Evolutionary conservation across 2,797 vertebrate species (phyloP).

Genomic region (Linurgus olivaceus): DNA sequence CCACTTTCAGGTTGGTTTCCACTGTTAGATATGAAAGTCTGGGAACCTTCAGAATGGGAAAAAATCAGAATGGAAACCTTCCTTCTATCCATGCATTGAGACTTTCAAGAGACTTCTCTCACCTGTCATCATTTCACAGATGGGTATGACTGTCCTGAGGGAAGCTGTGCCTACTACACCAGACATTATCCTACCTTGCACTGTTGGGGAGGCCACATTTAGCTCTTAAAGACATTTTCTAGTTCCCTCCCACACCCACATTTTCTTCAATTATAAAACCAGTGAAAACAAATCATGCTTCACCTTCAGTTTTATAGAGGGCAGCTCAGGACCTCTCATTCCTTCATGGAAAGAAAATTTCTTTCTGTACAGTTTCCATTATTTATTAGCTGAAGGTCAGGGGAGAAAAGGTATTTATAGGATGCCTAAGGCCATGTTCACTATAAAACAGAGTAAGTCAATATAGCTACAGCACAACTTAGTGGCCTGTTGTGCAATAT

Average conservation of each 20-base stretch:
- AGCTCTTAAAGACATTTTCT: not conserved
- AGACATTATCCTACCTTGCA: not conserved
- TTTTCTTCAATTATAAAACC: constrained; percentile 50
- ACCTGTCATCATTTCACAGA: constrained; percentile 3
- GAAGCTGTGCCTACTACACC: not conserved
- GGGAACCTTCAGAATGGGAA: not conserved
- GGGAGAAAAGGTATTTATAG: constrained; percentile 73
- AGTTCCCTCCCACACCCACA: not conserved
- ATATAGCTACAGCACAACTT: constrained; percentile 19
- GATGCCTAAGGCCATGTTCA: constrained; percentile 72
- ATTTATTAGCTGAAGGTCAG: constrained; percentile 71
- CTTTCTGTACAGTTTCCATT: constrained; percentile 67
- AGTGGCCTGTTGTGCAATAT: constrained; percentile 12
- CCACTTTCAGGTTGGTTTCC: not conserved
- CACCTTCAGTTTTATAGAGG: constrained; percentile 62
- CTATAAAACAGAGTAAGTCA: constrained; percentile 65
- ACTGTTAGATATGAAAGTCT: not conserved
- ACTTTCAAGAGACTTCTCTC: not conserved
- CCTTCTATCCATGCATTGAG: not conserved
- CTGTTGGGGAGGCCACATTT: not conserved
- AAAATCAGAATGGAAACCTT: not conserved
- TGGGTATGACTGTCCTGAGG: not conserved
- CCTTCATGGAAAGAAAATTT: constrained; percentile 70
- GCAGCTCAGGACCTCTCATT: constrained; percentile 65
- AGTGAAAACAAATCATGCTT: constrained; percentile 53